A percentile compares a stretch with the other conserved stretches of the same genome.
phyloP scores from a whole-genome alignment of 2,888 invertebrate genomes.

The Tenodera sinensis region DNA sequence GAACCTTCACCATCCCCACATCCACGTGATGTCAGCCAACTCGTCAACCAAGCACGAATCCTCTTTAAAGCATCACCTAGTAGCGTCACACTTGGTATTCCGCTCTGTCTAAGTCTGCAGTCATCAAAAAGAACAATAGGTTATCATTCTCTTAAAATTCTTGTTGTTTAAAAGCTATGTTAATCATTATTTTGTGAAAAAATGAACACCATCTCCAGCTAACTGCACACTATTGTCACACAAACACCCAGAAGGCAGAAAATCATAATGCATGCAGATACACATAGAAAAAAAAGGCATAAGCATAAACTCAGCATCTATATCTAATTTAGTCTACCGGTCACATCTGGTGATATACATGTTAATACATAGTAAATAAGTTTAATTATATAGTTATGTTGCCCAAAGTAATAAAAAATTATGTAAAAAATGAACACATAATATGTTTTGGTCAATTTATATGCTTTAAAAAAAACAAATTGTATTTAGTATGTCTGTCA shows the following conservation, averaged over 20 bases:
- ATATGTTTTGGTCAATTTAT: neutral
- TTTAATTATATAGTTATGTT: neutral
- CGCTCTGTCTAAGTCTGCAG: conserved; percentile 84
- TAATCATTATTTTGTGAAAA: neutral
- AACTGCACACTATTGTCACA: neutral
- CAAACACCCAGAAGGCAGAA: neutral
- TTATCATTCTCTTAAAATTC: conserved; percentile 6
- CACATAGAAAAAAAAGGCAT: neutral
- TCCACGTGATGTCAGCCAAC: conserved; percentile 30
- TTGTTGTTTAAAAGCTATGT: neutral
- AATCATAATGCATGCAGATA: neutral
- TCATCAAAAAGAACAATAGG: conserved; percentile 27
- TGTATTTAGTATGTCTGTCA: neutral
- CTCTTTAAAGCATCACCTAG: conserved; percentile 46
- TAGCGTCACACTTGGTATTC: conserved; percentile 89
- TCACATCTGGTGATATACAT: neutral
- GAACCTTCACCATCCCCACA: conserved; percentile 27
- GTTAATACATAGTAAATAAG: neutral
- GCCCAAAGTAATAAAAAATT: neutral
- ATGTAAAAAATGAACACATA: neutral
- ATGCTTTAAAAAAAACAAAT: neutral
- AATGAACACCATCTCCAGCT: neutral
- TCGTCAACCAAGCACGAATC: conserved; percentile 5
- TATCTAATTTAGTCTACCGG: neutral
- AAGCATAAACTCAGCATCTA: neutral